Percentiles rank a stretch among this genome's conserved stretches.
phyloP scores from a whole-genome alignment of 2,797 vertebrate genomes.

The Carapus acus region DNA sequence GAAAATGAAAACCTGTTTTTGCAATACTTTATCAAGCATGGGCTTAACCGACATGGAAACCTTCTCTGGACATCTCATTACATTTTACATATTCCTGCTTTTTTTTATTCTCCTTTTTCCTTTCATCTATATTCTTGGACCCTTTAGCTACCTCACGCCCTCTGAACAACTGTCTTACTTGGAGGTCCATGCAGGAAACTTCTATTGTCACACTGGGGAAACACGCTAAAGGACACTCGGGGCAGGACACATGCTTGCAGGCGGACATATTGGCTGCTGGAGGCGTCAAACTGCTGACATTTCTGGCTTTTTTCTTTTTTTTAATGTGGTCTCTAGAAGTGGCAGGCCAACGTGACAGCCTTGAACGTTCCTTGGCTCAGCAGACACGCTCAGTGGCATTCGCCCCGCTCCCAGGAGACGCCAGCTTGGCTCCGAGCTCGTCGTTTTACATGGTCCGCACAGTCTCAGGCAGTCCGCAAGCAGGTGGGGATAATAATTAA shows the following conservation, averaged over 20 bases:
- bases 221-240: conserved; percentile 24
- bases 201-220: not conserved
- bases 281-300: conserved; percentile 53
- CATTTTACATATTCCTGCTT: too few relatives aligned
- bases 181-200: too few relatives aligned
- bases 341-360: conserved; percentile 49
- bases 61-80: too few relatives aligned
- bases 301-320: too few relatives aligned
- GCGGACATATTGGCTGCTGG: conserved; percentile 25
- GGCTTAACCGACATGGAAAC: too few relatives aligned
- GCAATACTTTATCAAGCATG: too few relatives aligned
- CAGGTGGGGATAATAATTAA: conserved; percentile 69
- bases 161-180: too few relatives aligned
- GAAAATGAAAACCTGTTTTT: too few relatives aligned
- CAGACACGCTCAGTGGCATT: conserved; percentile 57
- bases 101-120: too few relatives aligned
- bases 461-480: conserved; percentile 47
- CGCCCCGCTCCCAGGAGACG: conserved; percentile 47
- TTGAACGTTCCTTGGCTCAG: conserved; percentile 50
- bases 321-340: conserved; percentile 41
- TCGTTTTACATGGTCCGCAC: conserved; percentile 54
- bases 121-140: too few relatives aligned
- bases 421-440: conserved; percentile 46
- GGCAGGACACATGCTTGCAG: conserved; percentile 1
- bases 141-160: too few relatives aligned